Evolutionary conservation across 2,113 vertebrate species (phyloP).

Genomic region (Zapus hudsonius): DNA sequence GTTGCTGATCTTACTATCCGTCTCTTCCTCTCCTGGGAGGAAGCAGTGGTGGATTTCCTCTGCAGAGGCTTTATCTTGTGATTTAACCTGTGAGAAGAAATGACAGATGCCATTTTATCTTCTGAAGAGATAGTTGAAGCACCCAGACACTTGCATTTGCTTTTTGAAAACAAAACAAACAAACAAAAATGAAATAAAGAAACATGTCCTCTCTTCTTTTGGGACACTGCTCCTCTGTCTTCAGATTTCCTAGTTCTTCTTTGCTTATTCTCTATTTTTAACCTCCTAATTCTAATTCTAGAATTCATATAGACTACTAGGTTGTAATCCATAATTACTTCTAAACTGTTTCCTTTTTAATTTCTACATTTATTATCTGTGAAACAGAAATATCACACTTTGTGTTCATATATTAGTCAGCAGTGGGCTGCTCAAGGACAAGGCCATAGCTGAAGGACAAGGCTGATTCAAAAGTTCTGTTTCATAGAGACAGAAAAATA

Average conservation of each 20-base stretch:
- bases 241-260: constrained; percentile 6
- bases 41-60: neutral
- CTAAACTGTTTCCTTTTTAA: neutral
- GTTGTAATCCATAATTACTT: neutral
- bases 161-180: neutral
- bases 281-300: neutral
- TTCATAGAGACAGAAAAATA: neutral
- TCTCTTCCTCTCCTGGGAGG: neutral
- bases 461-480: too few species aligned
- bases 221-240: constrained; percentile 12
- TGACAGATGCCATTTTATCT: neutral
- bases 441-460: accelerated
- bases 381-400: neutral
- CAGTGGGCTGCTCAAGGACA: neutral
- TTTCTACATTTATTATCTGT: neutral
- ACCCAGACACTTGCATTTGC: neutral
- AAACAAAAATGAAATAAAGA: too few species aligned
- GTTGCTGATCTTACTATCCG: neutral
- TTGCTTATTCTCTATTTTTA: neutral
- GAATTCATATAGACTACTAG: neutral
- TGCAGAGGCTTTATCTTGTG: constrained; percentile 38
- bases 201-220: constrained; percentile 5
- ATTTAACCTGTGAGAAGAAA: constrained; percentile 57
- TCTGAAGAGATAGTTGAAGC: constrained; percentile 33
- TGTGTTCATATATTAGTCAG: neutral